These are phyloP conservation scores for Danio jaintianensis DNA, from an alignment of 2,797 vertebrate species.

Conservation along the genomic window DNA sequence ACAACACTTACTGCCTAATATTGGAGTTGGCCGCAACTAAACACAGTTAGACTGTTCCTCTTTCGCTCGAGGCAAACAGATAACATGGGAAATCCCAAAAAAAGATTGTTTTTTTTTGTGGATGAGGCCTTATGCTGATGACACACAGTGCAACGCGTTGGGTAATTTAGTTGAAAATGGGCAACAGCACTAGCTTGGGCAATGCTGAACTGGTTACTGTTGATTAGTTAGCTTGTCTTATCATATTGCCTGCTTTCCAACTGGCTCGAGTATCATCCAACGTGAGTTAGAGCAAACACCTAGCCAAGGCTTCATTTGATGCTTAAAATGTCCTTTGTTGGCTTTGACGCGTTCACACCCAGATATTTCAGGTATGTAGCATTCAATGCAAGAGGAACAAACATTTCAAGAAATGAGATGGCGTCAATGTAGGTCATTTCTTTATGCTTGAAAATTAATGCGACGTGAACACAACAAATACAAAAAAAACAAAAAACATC, in stretches of 20 bases:
- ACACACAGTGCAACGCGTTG: constrained; percentile 32
- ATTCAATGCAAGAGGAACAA: background rate
- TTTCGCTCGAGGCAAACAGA: constrained; percentile 33
- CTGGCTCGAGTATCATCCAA: background rate
- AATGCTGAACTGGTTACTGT: constrained; percentile 27
- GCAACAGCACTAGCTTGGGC: constrained; percentile 16
- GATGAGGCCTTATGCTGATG: constrained; percentile 43
- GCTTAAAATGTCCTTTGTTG: constrained; percentile 15
- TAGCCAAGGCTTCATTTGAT: background rate
- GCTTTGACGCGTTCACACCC: constrained; percentile 2
- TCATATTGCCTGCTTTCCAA: constrained; percentile 29
- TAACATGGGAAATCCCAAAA: constrained; percentile 13
- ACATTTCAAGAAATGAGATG: background rate
- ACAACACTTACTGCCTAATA: background rate
- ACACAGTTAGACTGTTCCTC: constrained; percentile 17
- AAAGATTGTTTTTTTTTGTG: constrained; percentile 16
- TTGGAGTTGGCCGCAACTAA: constrained; percentile 21
- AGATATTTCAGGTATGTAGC: constrained; percentile 28
- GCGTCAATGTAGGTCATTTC: background rate
- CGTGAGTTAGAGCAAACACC: constrained; percentile 16
- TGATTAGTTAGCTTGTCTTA: constrained; percentile 32
- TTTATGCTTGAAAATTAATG: background rate
- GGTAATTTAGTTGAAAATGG: constrained; percentile 34
- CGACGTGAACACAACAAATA: background rate
- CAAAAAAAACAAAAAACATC: constrained; percentile 14